These are phyloP conservation scores for Passerculus sandwichensis DNA, from an alignment of 2,797 vertebrate genomes.

Conservation along the genomic window DNA sequence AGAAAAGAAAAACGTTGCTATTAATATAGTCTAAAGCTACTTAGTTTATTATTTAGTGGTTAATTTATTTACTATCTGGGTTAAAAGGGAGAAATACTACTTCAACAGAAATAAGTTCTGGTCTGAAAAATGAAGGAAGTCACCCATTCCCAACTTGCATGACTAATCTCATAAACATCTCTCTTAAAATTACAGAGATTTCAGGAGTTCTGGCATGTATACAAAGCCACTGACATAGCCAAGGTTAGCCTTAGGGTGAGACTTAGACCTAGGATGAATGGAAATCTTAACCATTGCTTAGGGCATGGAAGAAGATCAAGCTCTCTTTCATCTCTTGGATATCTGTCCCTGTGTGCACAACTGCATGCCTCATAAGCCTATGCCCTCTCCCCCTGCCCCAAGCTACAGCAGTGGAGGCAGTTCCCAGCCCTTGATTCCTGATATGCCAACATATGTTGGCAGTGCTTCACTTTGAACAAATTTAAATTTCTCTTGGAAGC, in stretches of 20 bases:
- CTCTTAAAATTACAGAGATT: neutral
- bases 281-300: slow-evolving; percentile 48
- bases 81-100: neutral
- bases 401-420: neutral
- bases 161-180: neutral
- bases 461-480: slow-evolving; percentile 9
- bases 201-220: neutral
- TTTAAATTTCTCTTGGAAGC: slow-evolving; percentile 42
- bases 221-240: accelerated
- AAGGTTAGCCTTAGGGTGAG: neutral
- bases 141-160: neutral
- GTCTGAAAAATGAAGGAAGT: neutral
- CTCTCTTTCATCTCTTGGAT: neutral
- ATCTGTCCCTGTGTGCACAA: slow-evolving; percentile 11
- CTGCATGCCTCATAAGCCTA: neutral
- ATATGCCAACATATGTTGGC: slow-evolving; percentile 31
- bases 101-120: neutral
- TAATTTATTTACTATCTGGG: neutral
- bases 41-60: neutral
- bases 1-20: neutral
- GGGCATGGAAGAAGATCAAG: slow-evolving; percentile 51
- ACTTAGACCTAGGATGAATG: neutral
- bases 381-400: neutral
- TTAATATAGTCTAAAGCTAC: neutral
- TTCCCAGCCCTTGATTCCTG: slow-evolving; percentile 28